Base-by-base conservation (phyloP, 2,888 invertebrate species). In the Cataglyphis rosenhaueri region DNA sequence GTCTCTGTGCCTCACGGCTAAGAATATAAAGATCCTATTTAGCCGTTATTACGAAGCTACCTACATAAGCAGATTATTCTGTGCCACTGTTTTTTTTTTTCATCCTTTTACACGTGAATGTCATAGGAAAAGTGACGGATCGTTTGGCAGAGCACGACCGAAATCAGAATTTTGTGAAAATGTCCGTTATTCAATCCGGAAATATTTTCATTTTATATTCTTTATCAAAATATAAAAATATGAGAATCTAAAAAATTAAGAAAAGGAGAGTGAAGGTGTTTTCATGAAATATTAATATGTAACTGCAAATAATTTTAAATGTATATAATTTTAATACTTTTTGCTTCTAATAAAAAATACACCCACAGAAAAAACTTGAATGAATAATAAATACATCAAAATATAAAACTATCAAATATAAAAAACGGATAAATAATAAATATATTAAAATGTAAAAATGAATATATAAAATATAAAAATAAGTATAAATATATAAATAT, bases 21-120 rank as follows among this genome's bases (percentile, higher is more conserved):
- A 91, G 94, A 94, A 94, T 94, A 94, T 93, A 94, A 94, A 94
- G 94, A 94, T 94, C 94, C 94, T 94, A 94, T 93, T 94, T 94
- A 93, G 93, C 92, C 91, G 91, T 92, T 93, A 94, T 93, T 94
- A 94, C 92, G 92, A 92, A 90, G 91, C 91, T 91, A 91, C 92
- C 92, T 91, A 87, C 90, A 91, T 91, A 92, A 92, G 91, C 88
- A 92, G 92, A 93, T 92, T 91, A 90, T 92, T 93, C 87, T 87
- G 89, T 91, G 93, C 93, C 92, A 92, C 92, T 88, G 93, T 92
- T 92, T 92, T 92, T 87, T 70, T 44, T 25, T 81, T 83, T 83
- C 81, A 66, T 81, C 70, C 57, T 62, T 61, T 44, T 65, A 57
- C 75, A 75, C 74, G 76, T 57, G 62, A 25, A 52, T 55, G 62